Base-by-base conservation (phyloP, 2,113 vertebrate species). In the Thymallus thymallus region DNA sequence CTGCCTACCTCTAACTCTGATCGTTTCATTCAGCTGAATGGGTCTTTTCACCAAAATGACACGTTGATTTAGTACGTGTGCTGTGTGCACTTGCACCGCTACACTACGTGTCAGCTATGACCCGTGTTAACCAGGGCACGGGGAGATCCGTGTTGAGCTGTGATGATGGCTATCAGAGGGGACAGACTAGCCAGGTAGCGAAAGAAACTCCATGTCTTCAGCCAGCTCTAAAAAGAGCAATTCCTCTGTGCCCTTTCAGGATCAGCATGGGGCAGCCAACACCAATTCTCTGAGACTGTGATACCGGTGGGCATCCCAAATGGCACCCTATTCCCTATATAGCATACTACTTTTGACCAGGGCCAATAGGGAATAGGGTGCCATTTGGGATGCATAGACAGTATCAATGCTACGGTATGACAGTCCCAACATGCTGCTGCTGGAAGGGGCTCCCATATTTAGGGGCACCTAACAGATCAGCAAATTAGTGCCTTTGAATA, bases 191-290 rank as follows among this genome's bases (percentile, higher is more conserved):
- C 26, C 24, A 70, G 26, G 48, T 24, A 70, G 18, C 12, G 29
- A 26, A 23, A 48, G 41, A 73, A 73, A 30, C 16, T 55, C 22
- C 26, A 29, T 24, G 5, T 23, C n/a, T 5, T 46, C 61, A 41
- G 63, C 45, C 24, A 16, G 16, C 46, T 67, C 24, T 13, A 6
- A 60, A 73, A 65, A 65, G 72, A 73, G 23, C 23, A 51, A 51
- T 16, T 56, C 62, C 16, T 9, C 24, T 24, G 41, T 73, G 72
- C 62, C 72, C 72, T 73, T 73, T 73, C 24, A 51, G 46, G 18
- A 24, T 18, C 72, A 73, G 72, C 62, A 20, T 66, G 72, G 62
- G 22, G 72, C 32, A 66, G 62, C 72, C 63, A 66, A 7, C 62
- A 48, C 45, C 30, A 18, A 3, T 32, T 30, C 61, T 18, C 45